Conservation (phyloP, 2,888 invertebrate genomes). For the Troides helena region DNA sequence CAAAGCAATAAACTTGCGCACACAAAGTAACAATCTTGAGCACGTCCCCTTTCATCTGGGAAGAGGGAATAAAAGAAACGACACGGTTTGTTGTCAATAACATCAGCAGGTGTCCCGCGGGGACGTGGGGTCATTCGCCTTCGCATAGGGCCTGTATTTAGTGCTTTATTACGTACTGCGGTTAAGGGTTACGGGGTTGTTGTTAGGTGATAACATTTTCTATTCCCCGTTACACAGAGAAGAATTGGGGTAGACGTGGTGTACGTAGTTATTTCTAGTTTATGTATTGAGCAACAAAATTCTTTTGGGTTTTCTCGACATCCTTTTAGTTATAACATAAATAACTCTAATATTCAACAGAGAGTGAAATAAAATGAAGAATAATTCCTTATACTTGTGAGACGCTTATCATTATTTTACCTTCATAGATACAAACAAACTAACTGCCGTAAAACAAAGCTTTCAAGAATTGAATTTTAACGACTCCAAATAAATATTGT, state of each 20-base stretch:
- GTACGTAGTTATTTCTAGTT: background rate
- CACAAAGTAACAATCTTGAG: constrained; percentile 41
- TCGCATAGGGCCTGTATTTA: constrained; percentile 45
- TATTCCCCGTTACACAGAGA: background rate
- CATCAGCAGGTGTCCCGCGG: constrained; percentile 73
- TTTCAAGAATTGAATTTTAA: no score
- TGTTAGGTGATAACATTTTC: constrained; percentile 28
- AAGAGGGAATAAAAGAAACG: constrained; percentile 69
- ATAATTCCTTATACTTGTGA: no score
- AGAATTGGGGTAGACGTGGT: background rate
- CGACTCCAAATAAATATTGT: no score
- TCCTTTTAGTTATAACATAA: background rate
- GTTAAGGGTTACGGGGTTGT: constrained; percentile 39
- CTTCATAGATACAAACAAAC: no score
- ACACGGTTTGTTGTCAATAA: constrained; percentile 70
- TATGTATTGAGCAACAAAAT: background rate
- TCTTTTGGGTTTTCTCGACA: background rate
- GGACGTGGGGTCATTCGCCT: constrained; percentile 65
- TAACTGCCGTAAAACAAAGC: no score
- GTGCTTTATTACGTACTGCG: constrained; percentile 44
- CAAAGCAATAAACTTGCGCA: constrained; percentile 33
- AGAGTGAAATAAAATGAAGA: no score
- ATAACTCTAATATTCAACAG: background rate
- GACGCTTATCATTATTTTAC: no score
- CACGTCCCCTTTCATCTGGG: constrained; percentile 45